Percentiles rank a stretch among this genome's conserved stretches.
Evolutionary conservation across 1,140 invertebrate species (phyloP).

Genomic region (Aplysia californica): DNA sequence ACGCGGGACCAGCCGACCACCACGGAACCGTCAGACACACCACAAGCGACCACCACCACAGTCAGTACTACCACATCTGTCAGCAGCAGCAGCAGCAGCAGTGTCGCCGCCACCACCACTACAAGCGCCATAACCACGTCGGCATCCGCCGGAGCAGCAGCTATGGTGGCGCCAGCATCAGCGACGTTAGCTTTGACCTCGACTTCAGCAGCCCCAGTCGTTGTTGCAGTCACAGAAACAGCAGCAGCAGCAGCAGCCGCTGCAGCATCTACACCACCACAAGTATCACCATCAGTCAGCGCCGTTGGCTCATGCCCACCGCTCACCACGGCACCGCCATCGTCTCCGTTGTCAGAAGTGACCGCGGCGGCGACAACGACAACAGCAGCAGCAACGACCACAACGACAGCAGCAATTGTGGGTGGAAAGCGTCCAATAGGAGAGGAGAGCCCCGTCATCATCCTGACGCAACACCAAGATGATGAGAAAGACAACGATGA

Average conservation of each 20-base stretch:
- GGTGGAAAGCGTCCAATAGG: slow-evolving; percentile 27
- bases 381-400: slow-evolving; percentile 26
- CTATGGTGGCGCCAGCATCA: slow-evolving; percentile 7
- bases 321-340: no score
- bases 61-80: background rate
- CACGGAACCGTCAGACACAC: slow-evolving; percentile 12
- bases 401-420: slow-evolving; percentile 23
- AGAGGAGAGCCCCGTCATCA: slow-evolving; percentile 21
- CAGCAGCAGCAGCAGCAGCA: no score
- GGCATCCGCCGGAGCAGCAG: background rate
- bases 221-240: background rate
- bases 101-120: background rate
- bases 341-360: slow-evolving; percentile 14
- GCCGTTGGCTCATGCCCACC: no score
- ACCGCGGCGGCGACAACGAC: slow-evolving; percentile 8
- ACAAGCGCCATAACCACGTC: slow-evolving; percentile 1
- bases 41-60: slow-evolving; percentile 17
- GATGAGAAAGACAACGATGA: no score
- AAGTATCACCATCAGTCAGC: no score
- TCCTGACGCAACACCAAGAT: background rate
- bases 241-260: slow-evolving; percentile 12
- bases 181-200: no score
- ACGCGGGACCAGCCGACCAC: slow-evolving; percentile 31
- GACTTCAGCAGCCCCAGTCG: background rate
- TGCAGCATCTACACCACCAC: slow-evolving; percentile 25